Evolutionary conservation across 2,888 invertebrate genomes (phyloP), one percentile per base, ranked within the genome.

Genomic region (Digitonthophagus gazella): DNA sequence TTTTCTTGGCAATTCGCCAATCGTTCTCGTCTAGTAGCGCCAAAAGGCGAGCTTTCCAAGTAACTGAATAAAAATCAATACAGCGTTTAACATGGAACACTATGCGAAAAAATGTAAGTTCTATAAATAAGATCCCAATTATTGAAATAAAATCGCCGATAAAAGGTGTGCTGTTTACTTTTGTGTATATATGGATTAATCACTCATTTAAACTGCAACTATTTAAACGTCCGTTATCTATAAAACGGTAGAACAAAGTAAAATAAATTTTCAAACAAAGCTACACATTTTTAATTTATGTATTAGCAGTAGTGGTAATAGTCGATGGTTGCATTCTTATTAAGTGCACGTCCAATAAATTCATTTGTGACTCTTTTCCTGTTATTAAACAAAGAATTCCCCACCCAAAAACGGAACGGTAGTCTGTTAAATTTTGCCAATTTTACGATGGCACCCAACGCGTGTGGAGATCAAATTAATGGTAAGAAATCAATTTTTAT

Each of bases 371-470:
- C 8, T 44, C n/a, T n/a, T n/a, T n/a, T n/a, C n/a, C n/a, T n/a
- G n/a, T n/a, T n/a, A n/a, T n/a, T 5, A 44, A 44, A 11, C 11
- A 44, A 44, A 44, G 2, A 44, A 5, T 44, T 44, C 28, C 11
- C 1, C n/a, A n/a, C n/a, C 1, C 6, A 44, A 72, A 84, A 86
- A 74, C 76, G 78, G 74, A 69, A 58, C 71, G 69, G 72, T 44
- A 61, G 56, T 66, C 1, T 15, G 55, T 20, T 11, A 57, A 57
- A 57, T 57, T 3, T 16, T 57, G 57, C 16, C 6, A 44, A 44
- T 6, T 57, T 16, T 15, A 16, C 14, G 14, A 15, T 15, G 15
- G 57, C 6, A 15, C 57, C 54, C 54, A 44, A 44, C 54, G 54
- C 54, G 8, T 8, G 14, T n/a, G 57, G 57, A n/a, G 57, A 16